Percentiles rank a stretch among this genome's conserved stretches.
These are phyloP conservation scores for Acanthochromis polyacanthus DNA, from an alignment of 2,113 vertebrate genomes.

Conservation along the genomic window DNA sequence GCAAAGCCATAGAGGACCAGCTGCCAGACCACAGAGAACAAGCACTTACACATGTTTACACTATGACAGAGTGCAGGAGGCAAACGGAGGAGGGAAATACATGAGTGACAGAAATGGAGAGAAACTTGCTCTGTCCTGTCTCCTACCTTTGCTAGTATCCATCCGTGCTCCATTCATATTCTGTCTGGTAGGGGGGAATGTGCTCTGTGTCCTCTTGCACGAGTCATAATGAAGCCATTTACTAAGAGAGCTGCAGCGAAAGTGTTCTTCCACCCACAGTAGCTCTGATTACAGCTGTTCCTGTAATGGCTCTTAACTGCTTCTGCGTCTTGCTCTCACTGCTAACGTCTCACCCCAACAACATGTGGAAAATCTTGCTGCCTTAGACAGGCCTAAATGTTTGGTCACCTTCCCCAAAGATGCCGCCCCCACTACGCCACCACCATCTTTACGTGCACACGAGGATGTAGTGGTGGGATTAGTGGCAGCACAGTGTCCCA, in stretches of 20 bases:
- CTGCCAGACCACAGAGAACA: slow-evolving; percentile 65
- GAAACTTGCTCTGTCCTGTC: slow-evolving; percentile 16
- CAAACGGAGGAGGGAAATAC: slow-evolving; percentile 3
- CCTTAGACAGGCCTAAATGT: slow-evolving; percentile 37
- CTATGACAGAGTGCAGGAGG: slow-evolving; percentile 25
- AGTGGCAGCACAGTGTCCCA: slow-evolving; percentile 58
- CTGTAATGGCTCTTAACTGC: slow-evolving; percentile 60
- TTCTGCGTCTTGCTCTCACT: slow-evolving; percentile 43
- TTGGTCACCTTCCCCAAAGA: slow-evolving; percentile 22
- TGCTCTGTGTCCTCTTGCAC: slow-evolving; percentile 36
- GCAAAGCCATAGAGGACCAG: slow-evolving; percentile 44
- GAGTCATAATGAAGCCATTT: slow-evolving; percentile 70
- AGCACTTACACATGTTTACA: slow-evolving; percentile 70
- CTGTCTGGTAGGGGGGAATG: slow-evolving; percentile 29
- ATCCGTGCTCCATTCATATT: slow-evolving; percentile 54
- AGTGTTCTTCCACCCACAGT: slow-evolving; percentile 61
- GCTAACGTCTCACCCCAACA: slow-evolving; percentile 57
- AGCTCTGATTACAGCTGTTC: slow-evolving; percentile 73
- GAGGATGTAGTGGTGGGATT: slow-evolving; percentile 67
- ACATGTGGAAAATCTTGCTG: slow-evolving; percentile 61
- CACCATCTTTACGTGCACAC: slow-evolving; percentile 37
- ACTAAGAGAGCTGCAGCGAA: slow-evolving; percentile 44
- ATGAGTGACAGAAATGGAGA: slow-evolving; percentile 13
- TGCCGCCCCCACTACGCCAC: background rate
- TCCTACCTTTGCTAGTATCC: slow-evolving; percentile 73